These are phyloP conservation scores for Synanthedon formicaeformis DNA, from an alignment of 2,888 invertebrate species.

Conservation along the genomic window DNA sequence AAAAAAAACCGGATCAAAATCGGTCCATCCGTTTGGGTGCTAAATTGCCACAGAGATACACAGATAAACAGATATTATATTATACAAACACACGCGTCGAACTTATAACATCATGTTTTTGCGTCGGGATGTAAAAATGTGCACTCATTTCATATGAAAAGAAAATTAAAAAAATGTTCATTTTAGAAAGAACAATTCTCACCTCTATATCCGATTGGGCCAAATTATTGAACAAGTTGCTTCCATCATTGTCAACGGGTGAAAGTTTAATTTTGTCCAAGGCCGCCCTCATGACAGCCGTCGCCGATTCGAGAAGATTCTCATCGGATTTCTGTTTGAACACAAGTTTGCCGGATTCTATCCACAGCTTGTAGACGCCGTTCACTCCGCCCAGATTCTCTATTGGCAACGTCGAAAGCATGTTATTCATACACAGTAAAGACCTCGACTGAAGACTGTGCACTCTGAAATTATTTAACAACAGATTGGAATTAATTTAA, in stretches of 20 bases:
- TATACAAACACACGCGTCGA: too few relatives aligned
- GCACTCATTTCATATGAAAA: too few relatives aligned
- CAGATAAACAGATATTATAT: too few relatives aligned
- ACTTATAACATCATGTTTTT: too few relatives aligned
- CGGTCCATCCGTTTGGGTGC: too few relatives aligned
- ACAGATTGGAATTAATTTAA: too few relatives aligned
- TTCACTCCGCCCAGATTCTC: conserved; percentile 76
- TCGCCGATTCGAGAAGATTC: conserved; percentile 75
- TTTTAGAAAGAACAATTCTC: conserved; percentile 3
- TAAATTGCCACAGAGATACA: too few relatives aligned
- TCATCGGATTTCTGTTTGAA: conserved; percentile 67
- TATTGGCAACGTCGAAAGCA: conserved; percentile 72
- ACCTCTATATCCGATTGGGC: conserved; percentile 71
- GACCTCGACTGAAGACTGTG: conserved; percentile 73
- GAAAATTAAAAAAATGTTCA: too few relatives aligned
- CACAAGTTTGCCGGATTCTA: conserved; percentile 73
- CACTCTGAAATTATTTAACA: conserved; percentile 39
- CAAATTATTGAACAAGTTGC: conserved; percentile 65
- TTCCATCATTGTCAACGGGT: conserved; percentile 27
- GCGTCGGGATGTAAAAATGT: too few relatives aligned
- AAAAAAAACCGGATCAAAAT: too few relatives aligned
- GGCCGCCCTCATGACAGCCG: conserved; percentile 80
- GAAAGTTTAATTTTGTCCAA: conserved; percentile 73
- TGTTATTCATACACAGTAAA: conserved; percentile 77
- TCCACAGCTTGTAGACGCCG: conserved; percentile 74